Evolutionary conservation across 2,888 invertebrate species (phyloP).

Genomic region (Noctua janthe): DNA sequence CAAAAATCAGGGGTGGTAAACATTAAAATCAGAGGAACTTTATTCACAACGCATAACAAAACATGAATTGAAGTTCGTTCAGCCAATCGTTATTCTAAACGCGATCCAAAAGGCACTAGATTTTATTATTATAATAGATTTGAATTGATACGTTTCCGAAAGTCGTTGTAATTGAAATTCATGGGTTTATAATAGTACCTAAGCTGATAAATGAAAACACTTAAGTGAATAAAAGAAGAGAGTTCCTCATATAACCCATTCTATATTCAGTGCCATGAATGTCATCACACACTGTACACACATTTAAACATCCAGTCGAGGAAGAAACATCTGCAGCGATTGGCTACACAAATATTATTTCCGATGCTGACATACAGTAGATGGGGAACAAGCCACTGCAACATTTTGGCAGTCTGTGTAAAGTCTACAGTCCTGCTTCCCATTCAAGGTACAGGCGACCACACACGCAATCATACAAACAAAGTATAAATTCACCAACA

Average conservation of each 20-base stretch:
- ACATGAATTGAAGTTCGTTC: constrained; percentile 61
- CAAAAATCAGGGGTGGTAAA: constrained; percentile 46
- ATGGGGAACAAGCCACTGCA: constrained; percentile 26
- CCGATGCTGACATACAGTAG: constrained; percentile 8
- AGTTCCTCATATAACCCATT: constrained; percentile 4
- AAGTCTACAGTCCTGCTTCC: constrained; percentile 7
- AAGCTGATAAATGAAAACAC: constrained; percentile 29
- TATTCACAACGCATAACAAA: constrained; percentile 53
- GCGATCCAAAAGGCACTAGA: constrained; percentile 85
- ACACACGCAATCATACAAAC: constrained; percentile 28
- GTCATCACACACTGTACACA: background rate
- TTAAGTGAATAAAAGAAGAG: background rate
- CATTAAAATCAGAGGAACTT: constrained; percentile 54
- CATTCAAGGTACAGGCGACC: background rate
- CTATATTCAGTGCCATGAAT: background rate
- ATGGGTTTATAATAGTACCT: constrained; percentile 29
- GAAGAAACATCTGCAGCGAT: constrained; percentile 33
- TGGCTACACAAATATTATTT: constrained; percentile 45
- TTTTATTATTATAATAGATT: constrained; percentile 75
- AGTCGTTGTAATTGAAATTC: constrained; percentile 75
- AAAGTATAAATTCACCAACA: constrained; percentile 32
- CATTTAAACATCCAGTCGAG: constrained; percentile 1
- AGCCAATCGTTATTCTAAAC: constrained; percentile 75
- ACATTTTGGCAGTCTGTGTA: constrained; percentile 29
- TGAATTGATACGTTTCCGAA: constrained; percentile 76